Evolutionary conservation across 1,140 invertebrate species (phyloP), one percentile per base, ranked within the genome.

Genomic region (Hylaeus anthracinus): DNA sequence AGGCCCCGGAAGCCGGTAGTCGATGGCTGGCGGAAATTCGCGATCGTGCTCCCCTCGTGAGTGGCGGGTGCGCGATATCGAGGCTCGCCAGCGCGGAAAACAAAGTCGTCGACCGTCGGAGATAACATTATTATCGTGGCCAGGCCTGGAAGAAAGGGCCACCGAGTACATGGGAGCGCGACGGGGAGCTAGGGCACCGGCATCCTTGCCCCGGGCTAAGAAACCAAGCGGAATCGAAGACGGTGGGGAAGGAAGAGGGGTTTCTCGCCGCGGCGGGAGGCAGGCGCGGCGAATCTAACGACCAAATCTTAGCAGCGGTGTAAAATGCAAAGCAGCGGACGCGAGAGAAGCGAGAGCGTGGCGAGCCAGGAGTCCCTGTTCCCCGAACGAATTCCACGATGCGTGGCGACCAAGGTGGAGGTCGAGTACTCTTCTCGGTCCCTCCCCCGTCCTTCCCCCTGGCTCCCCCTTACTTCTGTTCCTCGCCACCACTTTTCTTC

Each of bases 341-440:
- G 48, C 51, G 43, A 75, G 66, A 60, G 67, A 63, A 63, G 80
- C 60, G n/a, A 56, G 78, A 66, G 67, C 41, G 79, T 51, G 60
- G 79, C 53, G 71, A 72, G 80, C 37, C 15, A 66, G 43, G 65
- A 65, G 60, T 55, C 74, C 67, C 60, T 70, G 83, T 89, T 86
- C 77, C 86, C 77, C 88, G 87, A 90, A 90, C 81, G 83, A 88
- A 86, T 86, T 86, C 77, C 81, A 74, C 89, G 84, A 90, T 88
- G 89, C 89, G 88, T 90, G 82, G 88, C 81, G 85, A 88, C 77
- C 85, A 89, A 90, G 89, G 88, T 89, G 80, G 89, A 90, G 88
- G 84, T 86, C 81, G 84, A 72, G 71, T 84, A 77, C 81, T 86
- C 65, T 60, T 58, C 56, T 58, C 69, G 61, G 72, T 73, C 73